Evolutionary conservation across 2,113 vertebrate species (phyloP), one percentile per base, ranked within the genome.

Genomic region (Entomyzon cyanotis): DNA sequence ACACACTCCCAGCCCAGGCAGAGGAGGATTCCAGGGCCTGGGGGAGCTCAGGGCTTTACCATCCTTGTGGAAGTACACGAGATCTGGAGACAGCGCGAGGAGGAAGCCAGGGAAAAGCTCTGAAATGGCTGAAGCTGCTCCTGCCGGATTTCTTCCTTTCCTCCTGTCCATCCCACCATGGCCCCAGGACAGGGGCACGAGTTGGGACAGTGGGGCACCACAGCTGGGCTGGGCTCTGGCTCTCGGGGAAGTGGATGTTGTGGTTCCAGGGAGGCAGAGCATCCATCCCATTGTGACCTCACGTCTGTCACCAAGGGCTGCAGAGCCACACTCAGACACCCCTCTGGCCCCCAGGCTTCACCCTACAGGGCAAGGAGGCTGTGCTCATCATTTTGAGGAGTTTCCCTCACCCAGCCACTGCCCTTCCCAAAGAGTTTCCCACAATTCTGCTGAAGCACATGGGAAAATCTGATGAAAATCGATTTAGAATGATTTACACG

Each of bases 381-480:
- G 50, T 44, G 35, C 33, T 73, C 12, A 3, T 44, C 10, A 9
- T 52, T 59, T 19, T 8, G 18, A 80, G 44, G 44, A 18, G 37
- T 15, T 81, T 27, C 5, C 10, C 37, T 33, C 37, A 65, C 37
- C 16, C 30, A 77, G 30, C 5, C 49, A 31, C 20, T 30, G 41
- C 24, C 25, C 28, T 18, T 60, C 23, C 23, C 2, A 0, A 65
- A 1, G 1, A n/a, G 46, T 21, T 3, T 52, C 44, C 10, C 27
- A 28, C 44, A 65, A 6, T 15, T 1, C 52, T n/a, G 60, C 46
- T 67, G 53, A 33, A 69, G 46, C 8, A 46, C 18, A 11, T 1
- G 7, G 58, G 33, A 39, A 62, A 39, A 47, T 14, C 0, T 0
- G 30, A n/a, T 24, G n/a, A n/a, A 70, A 62, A 60, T 46, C 0